phyloP scores from a whole-genome alignment of 2,888 invertebrate species.

The Cremastinae sp. region DNA sequence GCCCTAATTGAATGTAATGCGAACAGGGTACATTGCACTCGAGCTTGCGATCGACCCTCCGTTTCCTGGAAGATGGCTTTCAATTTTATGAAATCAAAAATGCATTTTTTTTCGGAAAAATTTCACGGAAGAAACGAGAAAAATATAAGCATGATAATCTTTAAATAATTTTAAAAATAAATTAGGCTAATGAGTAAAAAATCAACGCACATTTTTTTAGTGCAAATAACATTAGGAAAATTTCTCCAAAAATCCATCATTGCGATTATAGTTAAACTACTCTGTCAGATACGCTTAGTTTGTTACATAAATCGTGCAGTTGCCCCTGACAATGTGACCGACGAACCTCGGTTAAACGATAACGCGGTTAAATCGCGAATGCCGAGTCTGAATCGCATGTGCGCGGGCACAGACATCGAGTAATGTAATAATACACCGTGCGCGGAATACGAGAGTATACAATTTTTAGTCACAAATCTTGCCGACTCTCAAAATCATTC shows the following conservation, averaged over 20 bases:
- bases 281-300: neutral
- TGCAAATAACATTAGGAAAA: neutral
- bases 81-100: neutral
- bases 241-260: neutral
- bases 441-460: neutral
- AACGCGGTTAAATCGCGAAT: constrained; percentile 12
- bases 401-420: too few relatives aligned
- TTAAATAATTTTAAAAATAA: too few relatives aligned
- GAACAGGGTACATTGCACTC: constrained; percentile 56
- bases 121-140: neutral
- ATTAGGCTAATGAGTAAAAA: too few relatives aligned
- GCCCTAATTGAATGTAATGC: constrained; percentile 62
- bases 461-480: too few relatives aligned
- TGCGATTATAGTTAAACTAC: neutral
- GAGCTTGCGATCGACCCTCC: constrained; percentile 15
- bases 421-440: too few relatives aligned
- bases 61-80: neutral
- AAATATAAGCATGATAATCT: too few relatives aligned
- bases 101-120: neutral
- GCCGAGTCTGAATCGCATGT: too few relatives aligned
- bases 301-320: neutral
- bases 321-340: constrained; percentile 40
- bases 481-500: too few relatives aligned
- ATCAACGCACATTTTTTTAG: too few relatives aligned
- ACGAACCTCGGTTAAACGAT: constrained; percentile 39